phyloP scores from a whole-genome alignment of 2,113 vertebrate genomes.

The Fregata magnificens region DNA sequence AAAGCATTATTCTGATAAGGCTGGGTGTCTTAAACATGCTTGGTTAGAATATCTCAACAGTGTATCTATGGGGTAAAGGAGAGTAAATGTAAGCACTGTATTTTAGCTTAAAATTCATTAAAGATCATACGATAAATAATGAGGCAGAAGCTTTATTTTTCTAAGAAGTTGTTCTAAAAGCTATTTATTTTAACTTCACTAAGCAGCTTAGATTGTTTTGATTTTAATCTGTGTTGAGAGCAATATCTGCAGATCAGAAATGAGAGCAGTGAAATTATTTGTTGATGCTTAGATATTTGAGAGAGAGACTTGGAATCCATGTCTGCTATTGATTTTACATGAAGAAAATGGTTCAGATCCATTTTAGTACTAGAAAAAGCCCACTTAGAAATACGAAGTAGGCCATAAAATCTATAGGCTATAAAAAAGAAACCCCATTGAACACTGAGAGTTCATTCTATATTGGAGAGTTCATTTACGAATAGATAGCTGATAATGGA shows the following conservation, averaged over 20 bases:
- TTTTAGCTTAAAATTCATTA: neutral
- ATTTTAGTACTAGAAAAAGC: neutral
- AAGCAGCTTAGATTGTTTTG: neutral
- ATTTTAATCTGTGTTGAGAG: neutral
- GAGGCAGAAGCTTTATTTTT: neutral
- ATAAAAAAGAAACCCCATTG: neutral
- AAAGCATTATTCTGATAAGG: neutral
- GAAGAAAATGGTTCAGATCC: neutral
- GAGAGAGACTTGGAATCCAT: neutral
- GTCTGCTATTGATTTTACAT: slow-evolving; percentile 4
- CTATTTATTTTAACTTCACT: neutral
- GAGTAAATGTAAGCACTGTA: neutral
- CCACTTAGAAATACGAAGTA: neutral
- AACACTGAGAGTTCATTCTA: neutral
- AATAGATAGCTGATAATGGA: neutral
- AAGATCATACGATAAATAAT: neutral
- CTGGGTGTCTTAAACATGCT: neutral
- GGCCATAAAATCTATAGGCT: neutral
- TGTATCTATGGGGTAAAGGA: neutral
- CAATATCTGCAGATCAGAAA: slow-evolving; percentile 10
- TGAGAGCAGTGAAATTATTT: neutral
- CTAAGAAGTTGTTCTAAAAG: slow-evolving; percentile 13
- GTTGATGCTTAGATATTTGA: neutral
- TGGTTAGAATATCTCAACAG: neutral
- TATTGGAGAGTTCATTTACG: neutral